phyloP scores from a whole-genome alignment of 2,113 vertebrate genomes.

The Ciconia maguari region DNA sequence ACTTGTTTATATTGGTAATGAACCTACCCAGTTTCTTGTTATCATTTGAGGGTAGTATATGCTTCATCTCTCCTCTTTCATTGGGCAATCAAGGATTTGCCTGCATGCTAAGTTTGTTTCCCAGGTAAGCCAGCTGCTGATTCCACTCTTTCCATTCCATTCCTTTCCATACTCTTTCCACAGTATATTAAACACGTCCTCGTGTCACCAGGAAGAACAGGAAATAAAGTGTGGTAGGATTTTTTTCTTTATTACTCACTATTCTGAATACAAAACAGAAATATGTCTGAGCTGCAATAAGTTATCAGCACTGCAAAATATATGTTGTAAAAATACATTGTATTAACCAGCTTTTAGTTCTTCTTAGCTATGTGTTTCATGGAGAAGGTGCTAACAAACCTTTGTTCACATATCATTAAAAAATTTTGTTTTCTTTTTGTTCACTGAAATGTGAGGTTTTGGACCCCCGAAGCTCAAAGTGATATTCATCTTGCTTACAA shows the following conservation, averaged over 20 bases:
- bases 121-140: constrained; percentile 1
- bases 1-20: constrained; percentile 11
- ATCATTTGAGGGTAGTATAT: background rate
- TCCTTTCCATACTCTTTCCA: background rate
- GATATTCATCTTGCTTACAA: background rate
- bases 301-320: background rate
- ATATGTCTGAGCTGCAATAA: background rate
- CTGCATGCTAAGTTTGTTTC: background rate
- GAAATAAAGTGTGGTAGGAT: background rate
- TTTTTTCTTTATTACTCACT: background rate
- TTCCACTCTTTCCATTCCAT: background rate
- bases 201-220: background rate
- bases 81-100: constrained; percentile 34
- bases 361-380: background rate
- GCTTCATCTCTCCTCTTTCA: background rate
- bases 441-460: background rate
- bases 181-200: background rate
- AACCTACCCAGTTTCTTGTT: constrained; percentile 21
- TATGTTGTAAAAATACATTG: background rate
- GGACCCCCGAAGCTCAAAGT: background rate
- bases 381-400: background rate
- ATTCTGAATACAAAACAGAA: background rate
- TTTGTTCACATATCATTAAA: background rate
- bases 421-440: background rate
- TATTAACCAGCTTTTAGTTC: background rate